Evolutionary conservation across 2,113 vertebrate genomes (phyloP).

Genomic region (Tachysurus vachellii): DNA sequence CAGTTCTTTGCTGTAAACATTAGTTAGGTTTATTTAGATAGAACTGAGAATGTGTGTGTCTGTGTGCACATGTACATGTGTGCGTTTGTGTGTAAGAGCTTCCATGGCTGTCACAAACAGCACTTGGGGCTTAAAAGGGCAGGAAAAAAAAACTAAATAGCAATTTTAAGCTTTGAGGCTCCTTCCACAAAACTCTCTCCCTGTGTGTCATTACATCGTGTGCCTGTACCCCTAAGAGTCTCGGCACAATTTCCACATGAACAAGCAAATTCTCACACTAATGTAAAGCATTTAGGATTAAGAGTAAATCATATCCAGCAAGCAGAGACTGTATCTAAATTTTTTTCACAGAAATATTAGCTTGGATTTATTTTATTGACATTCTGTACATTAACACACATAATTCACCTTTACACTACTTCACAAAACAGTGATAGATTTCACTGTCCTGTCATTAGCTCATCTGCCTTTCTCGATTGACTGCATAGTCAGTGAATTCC

Average conservation of each 20-base stretch:
- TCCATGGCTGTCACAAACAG: slow-evolving; percentile 23
- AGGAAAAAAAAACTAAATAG: slow-evolving; percentile 13
- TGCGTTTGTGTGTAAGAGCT: neutral
- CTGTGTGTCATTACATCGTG: neutral
- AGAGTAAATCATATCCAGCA: neutral
- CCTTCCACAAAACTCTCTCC: neutral
- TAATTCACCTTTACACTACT: neutral
- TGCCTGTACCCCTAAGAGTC: neutral
- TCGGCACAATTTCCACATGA: neutral
- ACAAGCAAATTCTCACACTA: neutral
- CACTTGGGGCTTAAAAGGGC: neutral
- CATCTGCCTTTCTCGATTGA: slow-evolving; percentile 16
- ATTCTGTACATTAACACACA: neutral
- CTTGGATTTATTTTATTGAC: neutral
- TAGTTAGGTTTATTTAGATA: slow-evolving; percentile 23
- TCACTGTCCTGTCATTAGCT: slow-evolving; percentile 15
- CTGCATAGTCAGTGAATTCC: slow-evolving; percentile 18
- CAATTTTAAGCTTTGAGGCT: neutral
- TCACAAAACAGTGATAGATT: neutral
- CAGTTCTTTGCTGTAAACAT: slow-evolving; percentile 33
- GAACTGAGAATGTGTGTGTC: slow-evolving; percentile 8
- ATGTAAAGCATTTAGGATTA: neutral
- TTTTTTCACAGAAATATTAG: neutral
- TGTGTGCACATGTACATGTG: slow-evolving; percentile 7
- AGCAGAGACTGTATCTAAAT: neutral